Percentiles rank a stretch among this genome's conserved stretches.
Evolutionary conservation across 2,113 vertebrate genomes (phyloP).

Genomic region (Nyctereutes procyonoides): DNA sequence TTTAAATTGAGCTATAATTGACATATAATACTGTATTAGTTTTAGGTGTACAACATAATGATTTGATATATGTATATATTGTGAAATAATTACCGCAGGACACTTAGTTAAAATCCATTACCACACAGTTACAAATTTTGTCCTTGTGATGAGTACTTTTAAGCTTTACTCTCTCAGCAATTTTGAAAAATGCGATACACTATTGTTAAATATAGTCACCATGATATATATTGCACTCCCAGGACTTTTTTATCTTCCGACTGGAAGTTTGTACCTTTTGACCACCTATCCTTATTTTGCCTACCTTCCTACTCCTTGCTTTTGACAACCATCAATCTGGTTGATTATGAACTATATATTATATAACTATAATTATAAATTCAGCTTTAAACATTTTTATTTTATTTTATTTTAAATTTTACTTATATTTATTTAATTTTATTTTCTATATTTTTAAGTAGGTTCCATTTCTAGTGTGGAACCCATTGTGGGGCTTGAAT

Average conservation of each 20-base stretch:
- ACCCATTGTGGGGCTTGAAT: neutral
- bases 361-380: neutral
- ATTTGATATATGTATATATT: neutral
- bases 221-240: neutral
- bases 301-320: neutral
- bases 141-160: neutral
- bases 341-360: too few species aligned
- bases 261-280: neutral
- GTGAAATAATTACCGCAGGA: neutral
- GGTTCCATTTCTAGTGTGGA: too few species aligned
- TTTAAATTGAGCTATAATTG: neutral
- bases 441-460: too few species aligned
- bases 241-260: neutral
- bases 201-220: neutral
- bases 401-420: too few species aligned
- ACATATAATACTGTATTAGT: neutral
- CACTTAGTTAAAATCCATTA: neutral
- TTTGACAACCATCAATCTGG: neutral
- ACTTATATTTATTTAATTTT: too few species aligned
- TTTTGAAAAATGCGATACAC: neutral
- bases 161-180: neutral
- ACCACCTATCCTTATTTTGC: neutral
- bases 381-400: neutral
- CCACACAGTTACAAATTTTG: neutral
- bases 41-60: neutral